phyloP scores from a whole-genome alignment of 2,888 invertebrate genomes.

The Heterodera filipjevi region DNA sequence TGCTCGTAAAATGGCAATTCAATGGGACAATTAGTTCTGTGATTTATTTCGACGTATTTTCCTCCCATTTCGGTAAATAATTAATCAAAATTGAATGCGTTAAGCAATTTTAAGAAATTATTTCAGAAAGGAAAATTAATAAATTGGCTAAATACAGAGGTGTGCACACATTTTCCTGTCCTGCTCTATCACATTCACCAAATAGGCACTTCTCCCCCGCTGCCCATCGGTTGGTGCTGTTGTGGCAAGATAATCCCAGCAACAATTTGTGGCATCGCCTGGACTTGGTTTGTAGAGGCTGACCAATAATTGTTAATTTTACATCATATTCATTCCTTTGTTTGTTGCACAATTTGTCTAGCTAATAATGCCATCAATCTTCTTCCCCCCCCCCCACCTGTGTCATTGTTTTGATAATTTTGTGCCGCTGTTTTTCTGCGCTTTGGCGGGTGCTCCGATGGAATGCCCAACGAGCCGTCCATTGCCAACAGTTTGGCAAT shows the following conservation, averaged over 20 bases:
- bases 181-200: not conserved
- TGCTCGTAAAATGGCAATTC: not conserved
- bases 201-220: not conserved
- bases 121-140: too few species aligned
- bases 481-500: slow-evolving; percentile 16
- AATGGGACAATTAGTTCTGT: not conserved
- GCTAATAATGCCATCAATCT: not conserved
- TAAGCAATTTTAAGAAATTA: too few species aligned
- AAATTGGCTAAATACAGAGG: too few species aligned
- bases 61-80: too few species aligned
- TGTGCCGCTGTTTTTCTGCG: slow-evolving; percentile 11
- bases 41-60: not conserved
- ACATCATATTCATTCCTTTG: not conserved
- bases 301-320: too few species aligned
- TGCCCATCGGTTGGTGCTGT: not conserved
- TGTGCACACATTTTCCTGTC: not conserved
- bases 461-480: slow-evolving; percentile 3
- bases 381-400: not conserved
- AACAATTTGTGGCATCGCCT: not conserved
- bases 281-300: too few species aligned
- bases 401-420: not conserved
- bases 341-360: not conserved
- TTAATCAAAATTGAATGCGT: too few species aligned
- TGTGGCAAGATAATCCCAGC: not conserved
- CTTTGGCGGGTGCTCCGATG: not conserved